Conservation (phyloP, 2,888 invertebrate genomes). For the Cerceris ruficornis region DNA sequence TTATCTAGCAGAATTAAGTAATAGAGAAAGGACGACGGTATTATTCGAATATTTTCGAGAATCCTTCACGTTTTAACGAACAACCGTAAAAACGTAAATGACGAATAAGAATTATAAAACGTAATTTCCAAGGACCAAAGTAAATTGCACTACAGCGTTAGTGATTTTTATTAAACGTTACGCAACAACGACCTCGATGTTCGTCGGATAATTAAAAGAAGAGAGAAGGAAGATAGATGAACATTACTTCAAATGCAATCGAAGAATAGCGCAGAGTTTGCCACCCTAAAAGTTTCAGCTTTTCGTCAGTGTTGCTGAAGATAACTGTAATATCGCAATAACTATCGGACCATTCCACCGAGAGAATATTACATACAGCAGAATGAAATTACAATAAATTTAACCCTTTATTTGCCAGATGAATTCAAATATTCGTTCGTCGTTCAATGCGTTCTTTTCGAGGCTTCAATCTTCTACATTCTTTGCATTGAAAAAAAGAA, state of each 20-base stretch:
- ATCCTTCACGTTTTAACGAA: conserved; percentile 2
- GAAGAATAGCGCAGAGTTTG: no score
- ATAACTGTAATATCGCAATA: conserved; percentile 51
- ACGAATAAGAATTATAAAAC: not conserved
- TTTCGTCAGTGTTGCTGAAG: not conserved
- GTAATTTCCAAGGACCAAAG: conserved; percentile 6
- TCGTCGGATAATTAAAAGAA: not conserved
- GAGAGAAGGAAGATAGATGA: not conserved
- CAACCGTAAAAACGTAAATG: not conserved
- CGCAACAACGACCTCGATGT: not conserved
- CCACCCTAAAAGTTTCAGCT: no score
- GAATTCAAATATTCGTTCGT: not conserved
- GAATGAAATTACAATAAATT: not conserved
- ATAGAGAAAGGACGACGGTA: no score
- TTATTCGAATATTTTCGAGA: no score
- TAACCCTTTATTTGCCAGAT: conserved; percentile 16
- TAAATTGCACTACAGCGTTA: not conserved
- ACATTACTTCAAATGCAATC: not conserved
- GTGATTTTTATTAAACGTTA: not conserved
- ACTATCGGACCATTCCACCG: conserved; percentile 42
- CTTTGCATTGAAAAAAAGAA: no score
- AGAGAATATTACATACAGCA: not conserved
- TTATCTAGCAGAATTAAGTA: no score
- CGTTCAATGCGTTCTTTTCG: not conserved
- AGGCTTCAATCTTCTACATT: no score